Evolutionary conservation across 2,888 invertebrate genomes (phyloP).

Genomic region (Tridacna crocea): DNA sequence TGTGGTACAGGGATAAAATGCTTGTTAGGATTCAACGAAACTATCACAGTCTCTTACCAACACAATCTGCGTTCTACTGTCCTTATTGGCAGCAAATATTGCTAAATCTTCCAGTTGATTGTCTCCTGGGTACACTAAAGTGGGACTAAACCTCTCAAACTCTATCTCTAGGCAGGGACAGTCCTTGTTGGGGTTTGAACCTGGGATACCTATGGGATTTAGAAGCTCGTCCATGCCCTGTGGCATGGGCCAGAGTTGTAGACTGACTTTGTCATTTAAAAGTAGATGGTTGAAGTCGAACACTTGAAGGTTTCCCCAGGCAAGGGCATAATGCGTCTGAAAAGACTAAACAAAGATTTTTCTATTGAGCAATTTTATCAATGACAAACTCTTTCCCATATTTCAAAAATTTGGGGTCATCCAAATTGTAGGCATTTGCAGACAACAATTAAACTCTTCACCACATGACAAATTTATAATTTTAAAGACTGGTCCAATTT

Average conservation of each 20-base stretch:
- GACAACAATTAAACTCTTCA: too few relatives aligned
- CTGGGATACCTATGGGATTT: slow-evolving; percentile 82
- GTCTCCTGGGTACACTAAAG: slow-evolving; percentile 85
- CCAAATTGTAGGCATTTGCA: too few relatives aligned
- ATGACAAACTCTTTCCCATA: too few relatives aligned
- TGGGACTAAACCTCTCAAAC: slow-evolving; percentile 84
- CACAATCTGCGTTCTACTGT: slow-evolving; percentile 37
- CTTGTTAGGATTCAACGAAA: too few relatives aligned
- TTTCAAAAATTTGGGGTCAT: too few relatives aligned
- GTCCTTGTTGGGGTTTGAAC: slow-evolving; percentile 85
- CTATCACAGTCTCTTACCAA: too few relatives aligned
- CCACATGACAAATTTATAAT: too few relatives aligned
- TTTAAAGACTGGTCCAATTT: too few relatives aligned
- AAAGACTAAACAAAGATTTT: background rate
- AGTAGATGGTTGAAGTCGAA: slow-evolving; percentile 86
- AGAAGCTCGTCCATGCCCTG: slow-evolving; percentile 82
- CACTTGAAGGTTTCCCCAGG: slow-evolving; percentile 87
- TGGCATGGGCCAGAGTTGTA: slow-evolving; percentile 85
- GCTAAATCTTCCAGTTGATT: slow-evolving; percentile 84
- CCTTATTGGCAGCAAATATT: slow-evolving; percentile 61
- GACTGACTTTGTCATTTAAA: slow-evolving; percentile 85
- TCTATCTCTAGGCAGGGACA: slow-evolving; percentile 85
- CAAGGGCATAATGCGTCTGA: slow-evolving; percentile 85
- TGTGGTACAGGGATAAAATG: too few relatives aligned
- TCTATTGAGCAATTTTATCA: too few relatives aligned